phyloP scores from a whole-genome alignment of 2,797 vertebrate genomes.

The Gymnocypris eckloni region DNA sequence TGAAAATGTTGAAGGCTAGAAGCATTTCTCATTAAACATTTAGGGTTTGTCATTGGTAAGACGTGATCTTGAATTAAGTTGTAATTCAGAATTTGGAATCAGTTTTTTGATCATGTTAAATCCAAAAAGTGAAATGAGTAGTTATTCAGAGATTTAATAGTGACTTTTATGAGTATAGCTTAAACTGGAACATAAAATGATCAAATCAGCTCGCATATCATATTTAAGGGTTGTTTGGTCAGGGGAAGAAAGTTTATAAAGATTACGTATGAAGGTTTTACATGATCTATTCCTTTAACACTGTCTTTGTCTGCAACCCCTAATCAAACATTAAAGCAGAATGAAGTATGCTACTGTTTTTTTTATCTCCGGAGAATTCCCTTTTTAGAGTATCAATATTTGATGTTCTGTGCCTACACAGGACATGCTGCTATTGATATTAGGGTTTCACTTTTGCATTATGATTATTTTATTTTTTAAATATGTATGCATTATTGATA shows the following conservation, averaged over 20 bases:
- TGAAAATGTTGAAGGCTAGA: neutral
- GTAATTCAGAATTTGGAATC: neutral
- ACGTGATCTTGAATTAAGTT: neutral
- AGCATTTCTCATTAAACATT: slow-evolving; percentile 18
- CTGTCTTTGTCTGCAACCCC: slow-evolving; percentile 12
- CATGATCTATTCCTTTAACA: slow-evolving; percentile 30
- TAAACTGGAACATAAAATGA: too few species aligned
- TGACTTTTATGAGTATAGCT: slow-evolving; percentile 2
- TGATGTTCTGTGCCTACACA: slow-evolving; percentile 40
- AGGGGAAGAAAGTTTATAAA: neutral
- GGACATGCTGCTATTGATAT: slow-evolving; percentile 33
- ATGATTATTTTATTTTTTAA: neutral
- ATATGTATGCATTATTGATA: slow-evolving; percentile 33
- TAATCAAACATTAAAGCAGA: slow-evolving; percentile 40
- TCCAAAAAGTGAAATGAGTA: slow-evolving; percentile 11
- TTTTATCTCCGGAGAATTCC: neutral
- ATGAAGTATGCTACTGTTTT: neutral
- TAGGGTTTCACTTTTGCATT: slow-evolving; percentile 31
- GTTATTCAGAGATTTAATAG: slow-evolving; percentile 25
- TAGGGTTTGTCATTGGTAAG: neutral
- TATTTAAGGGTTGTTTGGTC: neutral
- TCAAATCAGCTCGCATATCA: neutral
- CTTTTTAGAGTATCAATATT: slow-evolving; percentile 47
- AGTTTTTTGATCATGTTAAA: neutral
- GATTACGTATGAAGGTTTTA: neutral